Percentiles rank a stretch among this genome's conserved stretches.
Conservation (phyloP, 1,140 invertebrate genomes). For the Alviniconcha marisindica region DNA sequence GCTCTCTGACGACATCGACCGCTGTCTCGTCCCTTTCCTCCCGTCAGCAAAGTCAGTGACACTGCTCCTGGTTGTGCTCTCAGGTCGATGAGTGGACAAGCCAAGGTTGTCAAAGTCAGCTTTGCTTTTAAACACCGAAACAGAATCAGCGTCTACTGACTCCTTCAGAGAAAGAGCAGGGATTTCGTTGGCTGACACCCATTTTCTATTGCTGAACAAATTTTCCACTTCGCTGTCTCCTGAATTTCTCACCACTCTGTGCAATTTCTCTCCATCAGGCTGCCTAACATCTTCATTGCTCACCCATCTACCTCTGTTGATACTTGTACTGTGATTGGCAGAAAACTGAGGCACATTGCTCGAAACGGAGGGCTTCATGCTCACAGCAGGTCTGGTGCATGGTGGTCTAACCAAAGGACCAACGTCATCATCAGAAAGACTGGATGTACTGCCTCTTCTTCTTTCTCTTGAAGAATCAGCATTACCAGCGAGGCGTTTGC, state of each 20-base stretch:
- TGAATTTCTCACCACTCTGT: slow-evolving; percentile 20
- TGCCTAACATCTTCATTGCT: neutral
- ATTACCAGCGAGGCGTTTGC: neutral
- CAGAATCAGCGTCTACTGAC: slow-evolving; percentile 39
- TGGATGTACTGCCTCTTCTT: neutral
- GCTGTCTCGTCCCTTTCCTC: neutral
- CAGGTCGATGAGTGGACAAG: slow-evolving; percentile 58
- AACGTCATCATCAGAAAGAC: neutral
- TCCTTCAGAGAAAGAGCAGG: slow-evolving; percentile 14
- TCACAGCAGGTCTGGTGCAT: neutral
- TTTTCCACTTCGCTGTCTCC: slow-evolving; percentile 38
- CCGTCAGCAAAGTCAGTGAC: neutral
- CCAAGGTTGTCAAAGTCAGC: slow-evolving; percentile 52
- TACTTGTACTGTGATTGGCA: neutral
- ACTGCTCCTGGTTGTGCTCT: slow-evolving; percentile 29
- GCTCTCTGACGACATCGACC: slow-evolving; percentile 38
- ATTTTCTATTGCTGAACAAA: slow-evolving; percentile 2
- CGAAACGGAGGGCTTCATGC: neutral
- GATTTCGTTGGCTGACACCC: slow-evolving; percentile 17
- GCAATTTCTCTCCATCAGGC: neutral
- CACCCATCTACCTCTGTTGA: neutral
- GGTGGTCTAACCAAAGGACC: neutral
- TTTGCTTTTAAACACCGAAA: slow-evolving; percentile 50
- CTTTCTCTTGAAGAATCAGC: neutral
- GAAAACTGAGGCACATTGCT: neutral